phyloP scores from a whole-genome alignment of 2,797 vertebrate genomes.

The Schizopygopsis malacanthus region DNA sequence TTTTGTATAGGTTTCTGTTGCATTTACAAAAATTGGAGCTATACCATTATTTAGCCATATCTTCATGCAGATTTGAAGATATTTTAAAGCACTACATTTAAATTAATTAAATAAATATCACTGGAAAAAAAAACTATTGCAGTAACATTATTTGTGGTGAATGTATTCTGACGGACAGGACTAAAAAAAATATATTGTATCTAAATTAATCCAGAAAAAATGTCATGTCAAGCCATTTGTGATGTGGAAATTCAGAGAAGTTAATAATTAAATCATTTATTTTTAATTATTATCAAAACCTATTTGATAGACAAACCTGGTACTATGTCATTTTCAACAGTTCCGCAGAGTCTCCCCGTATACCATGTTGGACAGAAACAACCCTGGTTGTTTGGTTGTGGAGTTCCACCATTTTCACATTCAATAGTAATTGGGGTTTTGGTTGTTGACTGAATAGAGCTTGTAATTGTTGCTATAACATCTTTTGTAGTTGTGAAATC shows the following conservation, averaged over 20 bases:
- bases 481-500: neutral
- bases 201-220: neutral
- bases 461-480: neutral
- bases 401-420: slow-evolving; percentile 57
- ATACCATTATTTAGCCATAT: neutral
- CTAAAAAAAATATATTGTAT: neutral
- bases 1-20: neutral
- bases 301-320: slow-evolving; percentile 31
- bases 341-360: slow-evolving; percentile 24
- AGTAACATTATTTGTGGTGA: neutral
- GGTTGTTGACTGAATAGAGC: neutral
- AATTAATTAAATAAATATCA: neutral
- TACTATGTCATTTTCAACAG: neutral
- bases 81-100: neutral
- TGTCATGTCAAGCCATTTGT: neutral
- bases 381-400: neutral
- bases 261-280: neutral
- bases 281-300: neutral
- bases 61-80: neutral
- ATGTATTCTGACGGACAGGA: no score
- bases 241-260: neutral
- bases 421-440: neutral
- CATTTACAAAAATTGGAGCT: neutral
- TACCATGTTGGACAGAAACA: slow-evolving; percentile 44
- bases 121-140: neutral